These are phyloP conservation scores for Astur gentilis DNA, from an alignment of 2,113 vertebrate genomes.

Conservation along the genomic window DNA sequence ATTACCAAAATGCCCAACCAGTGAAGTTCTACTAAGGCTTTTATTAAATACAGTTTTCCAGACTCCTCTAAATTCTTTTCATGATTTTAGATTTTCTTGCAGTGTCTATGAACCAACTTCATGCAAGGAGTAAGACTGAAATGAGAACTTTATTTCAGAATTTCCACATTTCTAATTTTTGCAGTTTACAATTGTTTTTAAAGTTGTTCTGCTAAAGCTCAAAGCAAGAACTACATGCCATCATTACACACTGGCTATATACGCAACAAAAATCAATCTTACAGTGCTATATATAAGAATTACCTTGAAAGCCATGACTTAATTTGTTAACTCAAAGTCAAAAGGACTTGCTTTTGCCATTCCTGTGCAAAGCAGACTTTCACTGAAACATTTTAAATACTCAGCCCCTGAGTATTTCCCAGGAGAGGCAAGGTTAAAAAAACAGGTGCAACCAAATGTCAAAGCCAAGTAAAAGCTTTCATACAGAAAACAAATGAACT, in stretches of 20 bases:
- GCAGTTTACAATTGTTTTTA: neutral
- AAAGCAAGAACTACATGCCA: neutral
- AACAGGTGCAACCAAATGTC: neutral
- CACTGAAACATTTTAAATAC: neutral
- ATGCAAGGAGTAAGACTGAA: neutral
- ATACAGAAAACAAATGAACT: neutral
- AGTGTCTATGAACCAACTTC: neutral
- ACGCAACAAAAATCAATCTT: neutral
- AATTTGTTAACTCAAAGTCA: neutral
- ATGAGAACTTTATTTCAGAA: neutral
- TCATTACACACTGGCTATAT: neutral
- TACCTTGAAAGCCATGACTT: neutral
- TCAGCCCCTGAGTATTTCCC: neutral
- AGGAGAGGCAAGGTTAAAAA: conserved; percentile 15
- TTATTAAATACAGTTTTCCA: neutral
- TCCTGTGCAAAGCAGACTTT: neutral
- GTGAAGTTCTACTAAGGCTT: neutral
- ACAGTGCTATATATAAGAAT: neutral
- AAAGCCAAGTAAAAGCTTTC: neutral
- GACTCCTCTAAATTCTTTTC: neutral
- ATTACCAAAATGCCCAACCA: neutral
- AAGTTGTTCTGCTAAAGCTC: neutral
- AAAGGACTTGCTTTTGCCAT: neutral
- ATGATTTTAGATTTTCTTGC: neutral
- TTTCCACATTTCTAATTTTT: neutral